phyloP scores from a whole-genome alignment of 2,113 vertebrate genomes.

The Actenoides lindsayi region DNA sequence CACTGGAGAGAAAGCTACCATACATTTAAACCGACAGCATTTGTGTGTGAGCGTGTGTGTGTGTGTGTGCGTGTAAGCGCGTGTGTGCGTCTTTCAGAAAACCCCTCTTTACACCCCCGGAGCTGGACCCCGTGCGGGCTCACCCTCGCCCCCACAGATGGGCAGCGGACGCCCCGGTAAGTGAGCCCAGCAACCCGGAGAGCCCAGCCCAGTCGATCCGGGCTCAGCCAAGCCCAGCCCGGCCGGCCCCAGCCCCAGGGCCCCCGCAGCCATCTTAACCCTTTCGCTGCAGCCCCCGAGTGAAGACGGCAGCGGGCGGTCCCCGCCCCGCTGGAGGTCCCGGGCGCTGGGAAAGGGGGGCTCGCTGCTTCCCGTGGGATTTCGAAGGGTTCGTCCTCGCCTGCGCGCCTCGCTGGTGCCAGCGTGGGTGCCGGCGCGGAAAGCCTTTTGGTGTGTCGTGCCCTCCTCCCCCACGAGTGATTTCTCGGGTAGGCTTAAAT shows the following conservation, averaged over 20 bases:
- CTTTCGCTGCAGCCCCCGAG: neutral
- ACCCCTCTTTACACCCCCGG: neutral
- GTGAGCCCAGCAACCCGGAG: neutral
- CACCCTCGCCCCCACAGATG: neutral
- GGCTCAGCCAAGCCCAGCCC: neutral
- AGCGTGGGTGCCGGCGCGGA: neutral
- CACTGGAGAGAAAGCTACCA: conserved; percentile 77
- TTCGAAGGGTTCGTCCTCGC: neutral
- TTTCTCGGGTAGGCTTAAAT: neutral
- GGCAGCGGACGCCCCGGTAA: neutral
- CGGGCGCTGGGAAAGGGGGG: neutral
- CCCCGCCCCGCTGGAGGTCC: neutral
- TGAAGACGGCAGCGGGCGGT: neutral
- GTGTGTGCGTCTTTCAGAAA: neutral
- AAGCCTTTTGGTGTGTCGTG: neutral
- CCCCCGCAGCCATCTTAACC: neutral
- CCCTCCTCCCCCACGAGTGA: neutral
- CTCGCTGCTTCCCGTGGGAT: neutral
- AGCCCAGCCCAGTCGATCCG: neutral
- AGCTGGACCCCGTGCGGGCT: conserved; percentile 4
- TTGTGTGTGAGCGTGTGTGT: neutral
- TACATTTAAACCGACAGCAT: conserved; percentile 74
- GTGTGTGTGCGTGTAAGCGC: neutral
- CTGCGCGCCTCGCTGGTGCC: neutral
- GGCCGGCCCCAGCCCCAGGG: neutral